These are phyloP conservation scores for Drosophila littoralis DNA, from an alignment of 1,140 invertebrate genomes.

Conservation along the genomic window DNA sequence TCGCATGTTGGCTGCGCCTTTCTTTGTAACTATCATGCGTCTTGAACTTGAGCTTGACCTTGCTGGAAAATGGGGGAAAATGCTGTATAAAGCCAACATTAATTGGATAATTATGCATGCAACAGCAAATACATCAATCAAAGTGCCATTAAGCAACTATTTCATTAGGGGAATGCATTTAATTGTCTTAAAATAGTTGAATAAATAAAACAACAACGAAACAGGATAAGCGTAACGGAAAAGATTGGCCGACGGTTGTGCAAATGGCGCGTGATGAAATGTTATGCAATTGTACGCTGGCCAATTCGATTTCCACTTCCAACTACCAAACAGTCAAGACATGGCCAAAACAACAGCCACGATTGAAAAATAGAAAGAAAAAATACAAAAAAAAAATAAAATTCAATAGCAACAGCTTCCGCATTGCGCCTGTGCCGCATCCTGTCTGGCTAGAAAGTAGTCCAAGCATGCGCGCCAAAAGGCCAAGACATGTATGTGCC, in stretches of 20 bases:
- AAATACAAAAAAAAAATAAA: background rate
- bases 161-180: conserved; percentile 64
- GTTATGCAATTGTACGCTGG: conserved; percentile 64
- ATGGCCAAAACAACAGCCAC: conserved; percentile 11
- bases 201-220: conserved; percentile 5
- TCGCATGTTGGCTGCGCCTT: conserved; percentile 9
- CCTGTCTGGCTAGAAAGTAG: conserved; percentile 77
- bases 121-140: conserved; percentile 47
- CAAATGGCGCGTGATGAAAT: conserved; percentile 69
- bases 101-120: conserved; percentile 52
- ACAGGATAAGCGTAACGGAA: conserved; percentile 54
- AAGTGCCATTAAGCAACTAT: conserved; percentile 30
- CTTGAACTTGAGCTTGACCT: conserved; percentile 83
- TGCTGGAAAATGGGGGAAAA: conserved; percentile 48
- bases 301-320: conserved; percentile 51
- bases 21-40: conserved; percentile 29
- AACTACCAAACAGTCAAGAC: conserved; percentile 43
- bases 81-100: conserved; percentile 20
- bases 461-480: conserved; percentile 66
- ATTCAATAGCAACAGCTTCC: conserved; percentile 50
- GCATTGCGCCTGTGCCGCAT: conserved; percentile 67
- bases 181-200: conserved; percentile 46
- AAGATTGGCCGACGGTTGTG: conserved; percentile 38
- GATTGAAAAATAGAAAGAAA: background rate
- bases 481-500: conserved; percentile 48